Percentiles rank a stretch among this genome's conserved stretches.
Evolutionary conservation across 1,140 invertebrate genomes (phyloP).

Genomic region (Aphidius gifuensis): DNA sequence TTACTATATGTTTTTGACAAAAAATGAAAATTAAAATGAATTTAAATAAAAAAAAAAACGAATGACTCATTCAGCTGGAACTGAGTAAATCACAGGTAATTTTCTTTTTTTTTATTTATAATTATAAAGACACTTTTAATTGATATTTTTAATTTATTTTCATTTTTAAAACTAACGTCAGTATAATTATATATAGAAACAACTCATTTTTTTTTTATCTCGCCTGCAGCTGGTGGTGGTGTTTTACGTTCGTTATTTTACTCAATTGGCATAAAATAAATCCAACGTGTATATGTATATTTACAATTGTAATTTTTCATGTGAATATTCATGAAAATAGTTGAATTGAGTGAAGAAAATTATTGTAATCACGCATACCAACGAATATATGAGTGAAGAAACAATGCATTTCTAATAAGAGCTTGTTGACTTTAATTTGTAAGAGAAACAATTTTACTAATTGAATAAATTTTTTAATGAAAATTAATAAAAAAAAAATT

Average conservation of each 20-base stretch:
- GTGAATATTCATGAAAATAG: constrained; percentile 2
- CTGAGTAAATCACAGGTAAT: too few relatives aligned
- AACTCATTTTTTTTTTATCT: background rate
- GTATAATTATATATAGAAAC: too few relatives aligned
- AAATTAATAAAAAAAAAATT: too few relatives aligned
- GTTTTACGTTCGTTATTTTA: background rate
- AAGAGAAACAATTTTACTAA: background rate
- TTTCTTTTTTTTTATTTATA: too few relatives aligned
- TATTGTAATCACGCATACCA: constrained; percentile 6
- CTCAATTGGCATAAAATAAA: background rate
- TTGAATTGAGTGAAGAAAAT: constrained; percentile 7
- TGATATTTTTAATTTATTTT: too few relatives aligned
- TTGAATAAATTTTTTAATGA: constrained; percentile 3
- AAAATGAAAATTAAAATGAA: too few relatives aligned
- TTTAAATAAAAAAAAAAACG: too few relatives aligned
- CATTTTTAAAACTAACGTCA: too few relatives aligned
- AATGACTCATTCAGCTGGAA: too few relatives aligned
- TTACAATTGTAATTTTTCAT: constrained; percentile 10
- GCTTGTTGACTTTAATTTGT: constrained; percentile 4
- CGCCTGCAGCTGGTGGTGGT: background rate
- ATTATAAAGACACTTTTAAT: too few relatives aligned
- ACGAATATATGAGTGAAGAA: background rate
- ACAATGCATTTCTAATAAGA: constrained; percentile 3
- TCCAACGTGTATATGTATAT: background rate
- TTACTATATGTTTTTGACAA: too few relatives aligned